Conservation (phyloP, 2,797 vertebrate species). For the Gymnothorax reevesii region DNA sequence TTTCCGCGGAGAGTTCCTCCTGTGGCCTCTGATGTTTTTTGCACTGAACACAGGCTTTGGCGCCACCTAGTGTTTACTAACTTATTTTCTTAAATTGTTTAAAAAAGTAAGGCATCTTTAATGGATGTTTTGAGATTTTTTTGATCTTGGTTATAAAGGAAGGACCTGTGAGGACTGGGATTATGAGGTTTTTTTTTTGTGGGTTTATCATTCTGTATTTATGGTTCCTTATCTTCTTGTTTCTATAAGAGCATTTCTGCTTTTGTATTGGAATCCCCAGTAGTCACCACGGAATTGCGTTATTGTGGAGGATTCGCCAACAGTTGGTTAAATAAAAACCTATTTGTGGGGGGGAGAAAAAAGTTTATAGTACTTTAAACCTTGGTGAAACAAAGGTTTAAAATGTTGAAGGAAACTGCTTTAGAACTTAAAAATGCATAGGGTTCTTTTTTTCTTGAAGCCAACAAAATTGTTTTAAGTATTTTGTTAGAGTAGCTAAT, state of each 20-base stretch:
- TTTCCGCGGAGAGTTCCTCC: constrained; percentile 22
- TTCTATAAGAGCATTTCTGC: constrained; percentile 15
- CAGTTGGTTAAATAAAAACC: background rate
- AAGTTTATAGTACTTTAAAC: constrained; percentile 28
- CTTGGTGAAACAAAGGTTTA: constrained; percentile 8
- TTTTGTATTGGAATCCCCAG: constrained; percentile 3
- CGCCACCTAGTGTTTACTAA: constrained; percentile 77
- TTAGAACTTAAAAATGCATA: constrained; percentile 28
- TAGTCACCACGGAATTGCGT: background rate
- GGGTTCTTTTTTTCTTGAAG: constrained; percentile 15
- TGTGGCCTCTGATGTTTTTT: constrained; percentile 60
- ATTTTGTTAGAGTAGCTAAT: constrained; percentile 39
- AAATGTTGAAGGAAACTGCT: constrained; percentile 14
- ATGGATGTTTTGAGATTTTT: constrained; percentile 7
- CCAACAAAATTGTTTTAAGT: constrained; percentile 19
- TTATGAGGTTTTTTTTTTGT: background rate
- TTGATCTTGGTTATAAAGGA: constrained; percentile 20
- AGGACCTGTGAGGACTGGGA: background rate
- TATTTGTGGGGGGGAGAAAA: background rate
- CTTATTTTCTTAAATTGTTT: constrained; percentile 50
- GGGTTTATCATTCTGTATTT: constrained; percentile 11
- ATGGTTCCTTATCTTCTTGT: constrained; percentile 15
- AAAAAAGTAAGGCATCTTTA: constrained; percentile 24
- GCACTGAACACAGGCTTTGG: constrained; percentile 75
- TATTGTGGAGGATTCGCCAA: constrained; percentile 7